Evolutionary conservation across 2,888 invertebrate genomes (phyloP).

Genomic region (Dryobota labecula): DNA sequence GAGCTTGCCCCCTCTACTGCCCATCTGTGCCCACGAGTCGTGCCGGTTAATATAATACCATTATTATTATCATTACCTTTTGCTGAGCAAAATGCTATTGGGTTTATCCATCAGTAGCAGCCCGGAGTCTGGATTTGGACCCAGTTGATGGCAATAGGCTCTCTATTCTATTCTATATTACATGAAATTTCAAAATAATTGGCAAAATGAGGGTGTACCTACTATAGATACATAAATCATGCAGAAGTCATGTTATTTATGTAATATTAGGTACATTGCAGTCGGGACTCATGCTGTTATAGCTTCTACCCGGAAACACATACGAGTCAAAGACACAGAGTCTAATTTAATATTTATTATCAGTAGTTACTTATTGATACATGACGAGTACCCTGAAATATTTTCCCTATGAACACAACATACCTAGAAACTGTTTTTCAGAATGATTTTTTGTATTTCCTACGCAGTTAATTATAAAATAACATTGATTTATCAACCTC

Average conservation of each 20-base stretch:
- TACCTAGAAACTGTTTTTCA: background rate
- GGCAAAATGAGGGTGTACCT: background rate
- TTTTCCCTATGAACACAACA: background rate
- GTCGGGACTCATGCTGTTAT: background rate
- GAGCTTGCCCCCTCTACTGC: no score
- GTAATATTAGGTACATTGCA: background rate
- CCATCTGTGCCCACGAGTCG: no score
- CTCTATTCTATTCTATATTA: no score
- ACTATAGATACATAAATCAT: background rate
- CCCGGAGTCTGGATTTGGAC: no score
- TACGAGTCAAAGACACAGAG: background rate
- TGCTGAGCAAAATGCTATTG: no score
- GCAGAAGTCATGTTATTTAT: background rate
- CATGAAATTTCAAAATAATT: background rate
- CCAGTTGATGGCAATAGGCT: no score
- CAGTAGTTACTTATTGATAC: no score
- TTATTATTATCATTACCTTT: no score
- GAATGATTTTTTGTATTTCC: conserved; percentile 2
- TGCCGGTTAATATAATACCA: no score
- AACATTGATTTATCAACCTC: background rate
- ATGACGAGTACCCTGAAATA: background rate
- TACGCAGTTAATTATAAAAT: background rate
- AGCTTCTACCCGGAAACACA: background rate
- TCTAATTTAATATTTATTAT: background rate
- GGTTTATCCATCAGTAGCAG: no score